These are phyloP conservation scores for Pristionchus pacificus DNA, from an alignment of 1,140 invertebrate genomes.

Conservation along the genomic window DNA sequence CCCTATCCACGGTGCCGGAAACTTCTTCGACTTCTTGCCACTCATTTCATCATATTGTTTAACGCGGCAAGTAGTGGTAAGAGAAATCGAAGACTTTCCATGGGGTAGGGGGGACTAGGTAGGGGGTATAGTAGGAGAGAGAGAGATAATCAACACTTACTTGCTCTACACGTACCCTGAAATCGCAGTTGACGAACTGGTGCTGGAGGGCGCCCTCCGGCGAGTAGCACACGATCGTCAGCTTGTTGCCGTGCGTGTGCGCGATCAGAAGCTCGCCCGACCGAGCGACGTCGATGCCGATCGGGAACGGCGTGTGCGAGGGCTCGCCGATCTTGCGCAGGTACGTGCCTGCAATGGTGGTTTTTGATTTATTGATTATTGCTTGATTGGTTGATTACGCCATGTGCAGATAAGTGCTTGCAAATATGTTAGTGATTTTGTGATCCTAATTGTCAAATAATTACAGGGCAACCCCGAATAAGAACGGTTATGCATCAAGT, in stretches of 20 bases:
- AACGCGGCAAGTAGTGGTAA: too few species aligned
- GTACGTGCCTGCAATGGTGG: slow-evolving; percentile 61
- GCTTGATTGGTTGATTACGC: not conserved
- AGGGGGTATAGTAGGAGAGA: too few species aligned
- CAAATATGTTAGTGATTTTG: not conserved
- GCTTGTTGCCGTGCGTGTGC: slow-evolving; percentile 92
- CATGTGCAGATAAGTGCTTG: not conserved
- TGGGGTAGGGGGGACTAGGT: too few species aligned
- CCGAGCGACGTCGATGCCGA: slow-evolving; percentile 93
- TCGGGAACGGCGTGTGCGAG: slow-evolving; percentile 90
- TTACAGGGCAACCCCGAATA: not conserved
- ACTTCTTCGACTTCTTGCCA: too few species aligned
- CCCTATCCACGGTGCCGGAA: too few species aligned
- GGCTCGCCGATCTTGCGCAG: slow-evolving; percentile 86
- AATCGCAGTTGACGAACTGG: slow-evolving; percentile 27
- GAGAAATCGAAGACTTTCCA: too few species aligned
- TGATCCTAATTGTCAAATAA: not conserved
- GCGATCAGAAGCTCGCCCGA: slow-evolving; percentile 90
- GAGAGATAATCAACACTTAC: slow-evolving; percentile 69
- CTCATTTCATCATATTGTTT: too few species aligned
- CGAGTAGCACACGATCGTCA: slow-evolving; percentile 86
- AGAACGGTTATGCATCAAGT: not conserved
- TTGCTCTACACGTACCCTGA: slow-evolving; percentile 16
- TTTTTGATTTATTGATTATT: not conserved
- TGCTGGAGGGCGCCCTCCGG: slow-evolving; percentile 27